Evolutionary conservation across 2,888 invertebrate genomes (phyloP).

Genomic region (Biston stratarius): DNA sequence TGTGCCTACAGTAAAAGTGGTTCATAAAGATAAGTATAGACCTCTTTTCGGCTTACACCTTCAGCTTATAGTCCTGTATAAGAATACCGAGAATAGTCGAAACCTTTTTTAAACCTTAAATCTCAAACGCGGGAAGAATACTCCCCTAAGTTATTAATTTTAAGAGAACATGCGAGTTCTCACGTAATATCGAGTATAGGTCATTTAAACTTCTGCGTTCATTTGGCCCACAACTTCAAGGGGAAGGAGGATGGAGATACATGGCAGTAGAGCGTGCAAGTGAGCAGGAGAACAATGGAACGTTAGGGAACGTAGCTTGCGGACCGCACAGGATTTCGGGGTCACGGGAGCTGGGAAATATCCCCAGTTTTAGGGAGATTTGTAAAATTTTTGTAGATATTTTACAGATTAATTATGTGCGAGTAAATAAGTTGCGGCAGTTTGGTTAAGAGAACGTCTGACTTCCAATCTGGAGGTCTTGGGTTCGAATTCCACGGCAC

Average conservation of each 20-base stretch:
- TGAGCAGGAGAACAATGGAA: constrained; percentile 62
- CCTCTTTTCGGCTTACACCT: too few species aligned
- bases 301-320: constrained; percentile 66
- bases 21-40: too few species aligned
- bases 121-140: neutral
- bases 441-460: neutral
- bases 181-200: constrained; percentile 24
- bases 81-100: too few species aligned
- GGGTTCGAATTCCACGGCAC: too few species aligned
- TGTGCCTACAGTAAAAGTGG: too few species aligned
- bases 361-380: constrained; percentile 56
- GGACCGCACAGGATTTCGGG: constrained; percentile 73
- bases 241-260: constrained; percentile 50
- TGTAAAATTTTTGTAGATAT: neutral
- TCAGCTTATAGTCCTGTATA: too few species aligned
- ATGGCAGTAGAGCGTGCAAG: constrained; percentile 41
- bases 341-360: constrained; percentile 56
- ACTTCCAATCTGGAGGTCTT: too few species aligned
- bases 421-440: too few species aligned
- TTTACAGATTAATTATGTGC: neutral
- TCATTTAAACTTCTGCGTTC: constrained; percentile 33
- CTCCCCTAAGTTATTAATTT: constrained; percentile 1
- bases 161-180: constrained; percentile 3
- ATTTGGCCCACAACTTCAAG: constrained; percentile 60
- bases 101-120: neutral